A percentile compares a stretch with the other conserved stretches of the same genome.
Conservation (phyloP, 2,113 vertebrate species). For the Dolichotis patagonum region DNA sequence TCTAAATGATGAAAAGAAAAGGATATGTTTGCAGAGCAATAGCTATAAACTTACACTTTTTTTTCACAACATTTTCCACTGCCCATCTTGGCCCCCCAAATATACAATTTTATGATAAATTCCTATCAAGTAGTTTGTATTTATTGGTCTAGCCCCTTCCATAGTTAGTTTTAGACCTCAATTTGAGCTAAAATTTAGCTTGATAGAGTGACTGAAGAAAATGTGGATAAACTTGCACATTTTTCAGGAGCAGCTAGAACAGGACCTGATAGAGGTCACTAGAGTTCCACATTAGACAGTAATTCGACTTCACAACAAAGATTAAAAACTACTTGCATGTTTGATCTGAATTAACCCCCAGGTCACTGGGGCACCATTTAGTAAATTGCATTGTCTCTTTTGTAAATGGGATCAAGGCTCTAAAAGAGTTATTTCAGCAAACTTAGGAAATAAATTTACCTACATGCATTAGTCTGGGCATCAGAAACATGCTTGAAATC, state of each 20-base stretch:
- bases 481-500: slow-evolving; percentile 24
- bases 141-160: not conserved
- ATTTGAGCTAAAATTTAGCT: slow-evolving; percentile 40
- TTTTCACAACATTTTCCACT: not conserved
- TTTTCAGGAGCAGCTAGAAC: not conserved
- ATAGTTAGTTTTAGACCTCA: not conserved
- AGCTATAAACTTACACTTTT: not conserved
- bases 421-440: slow-evolving; percentile 66
- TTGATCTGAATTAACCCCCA: slow-evolving; percentile 73
- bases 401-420: slow-evolving; percentile 69
- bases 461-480: slow-evolving; percentile 27
- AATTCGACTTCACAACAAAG: slow-evolving; percentile 66
- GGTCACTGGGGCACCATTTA: slow-evolving; percentile 67
- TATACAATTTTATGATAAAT: not conserved
- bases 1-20: not conserved
- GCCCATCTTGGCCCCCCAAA: not conserved
- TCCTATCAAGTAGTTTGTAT: not conserved
- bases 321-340: slow-evolving; percentile 70
- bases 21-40: not conserved
- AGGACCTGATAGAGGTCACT: slow-evolving; percentile 35
- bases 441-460: slow-evolving; percentile 69
- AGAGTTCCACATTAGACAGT: slow-evolving; percentile 17
- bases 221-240: not conserved
- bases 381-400: slow-evolving; percentile 74
- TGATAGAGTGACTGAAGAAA: not conserved